Evolutionary conservation across 2,113 vertebrate species (phyloP).

Genomic region (Pomatostomus ruficeps): DNA sequence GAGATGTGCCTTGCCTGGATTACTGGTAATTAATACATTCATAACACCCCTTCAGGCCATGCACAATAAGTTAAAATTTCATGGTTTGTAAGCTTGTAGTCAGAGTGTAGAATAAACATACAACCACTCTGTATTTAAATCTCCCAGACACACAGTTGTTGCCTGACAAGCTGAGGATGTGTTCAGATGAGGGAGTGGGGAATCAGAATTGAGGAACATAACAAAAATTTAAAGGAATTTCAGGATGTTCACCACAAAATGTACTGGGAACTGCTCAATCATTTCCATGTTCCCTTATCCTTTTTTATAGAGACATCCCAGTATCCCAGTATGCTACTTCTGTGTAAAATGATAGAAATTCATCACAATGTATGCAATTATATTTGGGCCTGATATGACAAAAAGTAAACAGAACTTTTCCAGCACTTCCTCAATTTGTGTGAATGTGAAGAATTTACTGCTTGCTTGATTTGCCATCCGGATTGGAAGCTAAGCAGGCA

Average conservation of each 20-base stretch:
- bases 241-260: neutral
- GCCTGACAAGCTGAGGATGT: neutral
- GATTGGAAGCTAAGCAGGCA: constrained; percentile 1
- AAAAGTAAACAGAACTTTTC: neutral
- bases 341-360: neutral
- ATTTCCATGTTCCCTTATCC: neutral
- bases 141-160: neutral
- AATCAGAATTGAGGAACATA: neutral
- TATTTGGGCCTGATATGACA: neutral
- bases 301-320: neutral
- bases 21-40: neutral
- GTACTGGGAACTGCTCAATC: neutral
- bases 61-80: neutral
- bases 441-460: neutral
- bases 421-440: neutral
- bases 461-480: constrained; percentile 6
- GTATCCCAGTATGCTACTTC: neutral
- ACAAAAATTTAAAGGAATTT: neutral
- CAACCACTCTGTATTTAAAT: neutral
- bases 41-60: neutral
- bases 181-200: neutral
- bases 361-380: neutral
- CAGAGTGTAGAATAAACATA: neutral
- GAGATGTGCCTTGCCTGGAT: neutral
- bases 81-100: neutral